Evolutionary conservation across 2,888 invertebrate species (phyloP), one percentile per base, ranked within the genome.

Genomic region (Brenthis hecate): DNA sequence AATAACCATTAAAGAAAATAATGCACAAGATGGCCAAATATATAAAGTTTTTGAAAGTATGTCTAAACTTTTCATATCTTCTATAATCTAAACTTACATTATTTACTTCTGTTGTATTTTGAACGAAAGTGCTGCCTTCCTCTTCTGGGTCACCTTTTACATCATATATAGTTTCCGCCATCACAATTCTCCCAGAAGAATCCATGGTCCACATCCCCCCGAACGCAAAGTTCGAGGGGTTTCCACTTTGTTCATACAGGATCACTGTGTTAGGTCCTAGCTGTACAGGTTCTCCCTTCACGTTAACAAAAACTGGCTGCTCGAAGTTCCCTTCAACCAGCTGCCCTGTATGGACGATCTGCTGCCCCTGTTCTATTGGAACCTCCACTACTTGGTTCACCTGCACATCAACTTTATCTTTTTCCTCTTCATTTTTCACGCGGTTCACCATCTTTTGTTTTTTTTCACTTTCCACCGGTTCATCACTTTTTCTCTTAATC

Each of bases 191-290:
- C 0, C 93, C 93, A 0, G 93, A 87, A 1, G 87, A 84, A 69
- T 93, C 93, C 88, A 93, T 92, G 0, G 92, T 91, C 91, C 93
- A 91, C 91, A 93, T 93, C 0, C 93, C 93, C 2, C 92, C 91
- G 57, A 93, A 93, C 0, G 93, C 86, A 65, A 90, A 93, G 75
- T 92, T 92, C 0, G 92, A 91, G 0, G 92, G 92, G 51, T 89
- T 91, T 0, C 91, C 91, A 58, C 91, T 91, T 73, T 92, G 93
- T 68, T 93, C 93, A 62, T 93, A 93, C 0, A 93, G 79, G 2
- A 93, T 93, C 4, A 93, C 93, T 0, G 93, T 93, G 70, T 93
- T 93, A 0, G 93, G 92, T 0, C 92, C 93, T 1, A 93, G 74
- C 47, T 93, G 92, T 0, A 93, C 92, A 0, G 93, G 93, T 43